phyloP scores from a whole-genome alignment of 2,113 vertebrate genomes.

The Pseudonaja textilis region DNA sequence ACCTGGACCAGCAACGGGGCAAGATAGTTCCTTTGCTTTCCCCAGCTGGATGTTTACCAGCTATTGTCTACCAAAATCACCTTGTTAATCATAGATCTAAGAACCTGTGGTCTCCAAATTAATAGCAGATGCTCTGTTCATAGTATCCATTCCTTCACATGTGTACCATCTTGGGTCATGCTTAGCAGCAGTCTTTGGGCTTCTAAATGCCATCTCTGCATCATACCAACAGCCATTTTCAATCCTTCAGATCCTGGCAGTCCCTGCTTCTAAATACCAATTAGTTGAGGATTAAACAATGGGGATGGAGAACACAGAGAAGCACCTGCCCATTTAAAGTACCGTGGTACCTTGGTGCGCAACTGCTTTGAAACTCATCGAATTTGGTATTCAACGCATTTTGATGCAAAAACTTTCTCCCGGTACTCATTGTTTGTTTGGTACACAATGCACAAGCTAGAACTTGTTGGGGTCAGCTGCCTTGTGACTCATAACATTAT shows the following conservation, averaged over 20 bases:
- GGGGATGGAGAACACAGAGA: background rate
- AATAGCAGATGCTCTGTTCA: background rate
- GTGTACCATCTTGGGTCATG: background rate
- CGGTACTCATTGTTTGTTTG: background rate
- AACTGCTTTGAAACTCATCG: too few relatives aligned
- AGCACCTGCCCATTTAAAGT: background rate
- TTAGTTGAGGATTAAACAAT: background rate
- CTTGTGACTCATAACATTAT: background rate
- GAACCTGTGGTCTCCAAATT: background rate
- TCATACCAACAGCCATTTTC: background rate
- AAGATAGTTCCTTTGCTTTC: background rate
- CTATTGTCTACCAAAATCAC: background rate
- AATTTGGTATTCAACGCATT: too few relatives aligned
- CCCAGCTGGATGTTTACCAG: background rate
- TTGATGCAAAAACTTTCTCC: too few relatives aligned
- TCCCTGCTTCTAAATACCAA: background rate
- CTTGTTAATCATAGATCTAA: too few relatives aligned
- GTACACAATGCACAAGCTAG: background rate
- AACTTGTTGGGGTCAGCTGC: too few relatives aligned
- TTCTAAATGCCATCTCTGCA: background rate
- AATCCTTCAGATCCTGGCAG: background rate
- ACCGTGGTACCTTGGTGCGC: too few relatives aligned
- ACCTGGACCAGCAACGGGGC: too few relatives aligned
- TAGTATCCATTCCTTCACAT: background rate
- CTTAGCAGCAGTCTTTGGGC: background rate